Percentiles rank a stretch among this genome's conserved stretches.
Evolutionary conservation across 2,113 vertebrate genomes (phyloP).

Genomic region (Lepidothrix coronata): DNA sequence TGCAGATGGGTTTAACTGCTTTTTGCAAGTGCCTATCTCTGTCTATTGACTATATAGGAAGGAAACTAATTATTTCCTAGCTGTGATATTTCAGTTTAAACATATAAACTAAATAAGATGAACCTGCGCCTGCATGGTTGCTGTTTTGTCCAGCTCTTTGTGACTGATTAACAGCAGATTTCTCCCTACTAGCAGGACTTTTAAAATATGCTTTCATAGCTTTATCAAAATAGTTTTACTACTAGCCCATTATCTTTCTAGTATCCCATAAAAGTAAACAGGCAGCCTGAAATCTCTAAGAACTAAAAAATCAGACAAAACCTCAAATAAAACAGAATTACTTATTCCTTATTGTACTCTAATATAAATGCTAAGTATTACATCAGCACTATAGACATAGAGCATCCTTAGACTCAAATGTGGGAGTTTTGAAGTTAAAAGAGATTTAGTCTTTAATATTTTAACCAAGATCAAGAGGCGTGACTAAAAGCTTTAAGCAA

Average conservation of each 20-base stretch:
- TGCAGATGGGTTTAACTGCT: not conserved
- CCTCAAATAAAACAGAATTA: not conserved
- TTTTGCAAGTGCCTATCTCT: not conserved
- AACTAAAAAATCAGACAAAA: not conserved
- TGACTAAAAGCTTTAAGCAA: not conserved
- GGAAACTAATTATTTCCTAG: not conserved
- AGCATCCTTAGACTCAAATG: not conserved
- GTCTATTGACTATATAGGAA: not conserved
- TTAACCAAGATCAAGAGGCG: not conserved
- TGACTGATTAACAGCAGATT: not conserved
- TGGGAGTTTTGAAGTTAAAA: not conserved
- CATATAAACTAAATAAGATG: not conserved
- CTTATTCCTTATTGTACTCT: not conserved
- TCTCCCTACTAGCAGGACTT: not conserved
- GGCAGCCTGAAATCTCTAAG: not conserved
- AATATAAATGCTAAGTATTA: not conserved
- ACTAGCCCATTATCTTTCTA: not conserved
- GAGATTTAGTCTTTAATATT: not conserved
- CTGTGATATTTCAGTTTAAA: not conserved
- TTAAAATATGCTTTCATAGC: not conserved
- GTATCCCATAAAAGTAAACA: not conserved
- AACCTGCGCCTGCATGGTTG: not conserved
- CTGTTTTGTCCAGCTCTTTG: not conserved
- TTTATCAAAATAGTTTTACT: not conserved
- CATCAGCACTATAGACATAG: not conserved